Conservation (phyloP, 2,113 vertebrate genomes). For the Rhinopithecus roxellana region DNA sequence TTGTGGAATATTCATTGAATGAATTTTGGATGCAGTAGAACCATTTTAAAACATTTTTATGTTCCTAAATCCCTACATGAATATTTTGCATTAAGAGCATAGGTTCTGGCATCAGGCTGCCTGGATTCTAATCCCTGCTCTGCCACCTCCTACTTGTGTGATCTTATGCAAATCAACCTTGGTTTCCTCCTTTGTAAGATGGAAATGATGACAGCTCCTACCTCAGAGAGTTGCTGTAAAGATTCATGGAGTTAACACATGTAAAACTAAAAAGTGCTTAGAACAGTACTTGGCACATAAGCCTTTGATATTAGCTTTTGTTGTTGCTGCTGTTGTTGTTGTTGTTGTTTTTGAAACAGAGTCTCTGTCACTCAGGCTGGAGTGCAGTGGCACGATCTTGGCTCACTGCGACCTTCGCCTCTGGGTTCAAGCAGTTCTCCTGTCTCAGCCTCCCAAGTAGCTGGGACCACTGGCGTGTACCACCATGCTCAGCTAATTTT, state of each 20-base stretch:
- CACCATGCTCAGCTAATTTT: too few species aligned
- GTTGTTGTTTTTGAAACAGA: too few species aligned
- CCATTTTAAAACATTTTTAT: not conserved
- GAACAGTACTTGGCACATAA: not conserved
- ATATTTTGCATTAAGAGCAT: not conserved
- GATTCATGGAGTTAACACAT: not conserved
- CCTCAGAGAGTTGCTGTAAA: too few species aligned
- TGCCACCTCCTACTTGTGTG: not conserved
- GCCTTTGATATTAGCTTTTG: not conserved
- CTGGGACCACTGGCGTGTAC: too few species aligned
- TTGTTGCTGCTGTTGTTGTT: too few species aligned
- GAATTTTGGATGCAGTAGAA: not conserved
- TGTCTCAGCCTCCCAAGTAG: too few species aligned
- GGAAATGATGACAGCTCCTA: not conserved
- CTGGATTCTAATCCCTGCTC: not conserved
- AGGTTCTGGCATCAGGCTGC: not conserved
- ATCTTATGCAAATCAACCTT: not conserved
- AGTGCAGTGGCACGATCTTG: too few species aligned
- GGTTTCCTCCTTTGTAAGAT: not conserved
- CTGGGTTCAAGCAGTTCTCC: too few species aligned
- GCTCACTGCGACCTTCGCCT: rapidly evolving
- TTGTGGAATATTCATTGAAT: not conserved
- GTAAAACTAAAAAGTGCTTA: not conserved
- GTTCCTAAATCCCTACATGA: not conserved
- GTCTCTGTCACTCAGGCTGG: too few species aligned